Base-by-base conservation (phyloP, 2,888 invertebrate genomes). In the Aquatica leii region DNA sequence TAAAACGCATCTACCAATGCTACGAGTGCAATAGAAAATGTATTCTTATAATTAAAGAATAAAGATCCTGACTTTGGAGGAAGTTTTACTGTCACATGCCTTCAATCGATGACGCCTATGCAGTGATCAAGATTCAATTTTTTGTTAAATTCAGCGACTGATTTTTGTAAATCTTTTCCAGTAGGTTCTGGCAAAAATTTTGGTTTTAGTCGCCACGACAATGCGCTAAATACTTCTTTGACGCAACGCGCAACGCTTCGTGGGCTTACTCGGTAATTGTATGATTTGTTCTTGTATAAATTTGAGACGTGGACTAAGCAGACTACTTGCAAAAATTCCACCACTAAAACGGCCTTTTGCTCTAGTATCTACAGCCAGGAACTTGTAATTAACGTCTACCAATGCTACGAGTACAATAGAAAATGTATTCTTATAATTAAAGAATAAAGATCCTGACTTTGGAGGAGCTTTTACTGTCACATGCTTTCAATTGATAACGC, bases 291-390 rank as follows among this genome's bases (percentile, higher is more conserved):
- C 37, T 37, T 37, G 37, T 37, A 37, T 37, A 11, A 37, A 11
- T 37, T 37, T 37, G 9, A 43, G 15, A 43, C 43, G 43, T 43
- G 2, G 43, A 3, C 43, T 15, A 15, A 43, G 43, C 4, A 15
- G 43, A 9, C 15, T 43, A 15, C 43, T 43, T 15, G 43, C 5
- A 43, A 43, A 43, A 15, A 43, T 43, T 43, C 43, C 43, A 24
- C 6, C 24, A 24, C 24, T 24, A 6, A 24, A 24, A 4, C 4
- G 24, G 6, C 24, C 4, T 6, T 24, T 24, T 2, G 24, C 24
- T 6, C 24, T 6, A 2, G 6, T 6, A 24, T 24, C 24, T 24
- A 24, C 6, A 4, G 4, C 24, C 6, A 24, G 2, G 24, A 24
- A 24, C 6, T 24, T 24, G 24, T 24, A 24, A 24, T 24, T 24